phyloP scores from a whole-genome alignment of 2,113 vertebrate genomes.

The Mustelus asterias region DNA sequence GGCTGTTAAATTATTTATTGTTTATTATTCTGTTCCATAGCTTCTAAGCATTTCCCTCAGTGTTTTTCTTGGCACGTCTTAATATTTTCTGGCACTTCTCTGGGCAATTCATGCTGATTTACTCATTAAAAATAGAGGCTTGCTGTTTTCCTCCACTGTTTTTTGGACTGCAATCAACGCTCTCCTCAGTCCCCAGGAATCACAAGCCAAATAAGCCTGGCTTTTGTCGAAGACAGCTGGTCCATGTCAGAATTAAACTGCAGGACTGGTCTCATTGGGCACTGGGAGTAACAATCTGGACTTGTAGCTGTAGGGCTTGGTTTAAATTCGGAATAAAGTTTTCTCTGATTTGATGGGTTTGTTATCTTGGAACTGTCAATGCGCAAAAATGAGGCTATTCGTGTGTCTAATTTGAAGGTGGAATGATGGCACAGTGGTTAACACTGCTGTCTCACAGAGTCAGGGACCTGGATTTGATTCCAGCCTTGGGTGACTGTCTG shows the following conservation, averaged over 20 bases:
- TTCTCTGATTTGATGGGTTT: neutral
- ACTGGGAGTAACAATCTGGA: neutral
- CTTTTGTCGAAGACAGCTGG: conserved; percentile 30
- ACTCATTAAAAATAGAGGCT: neutral
- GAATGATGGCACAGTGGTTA: too few species aligned
- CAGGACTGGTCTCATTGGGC: neutral
- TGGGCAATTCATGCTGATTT: neutral
- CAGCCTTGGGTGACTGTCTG: too few species aligned
- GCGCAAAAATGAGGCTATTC: too few species aligned
- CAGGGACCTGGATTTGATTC: too few species aligned
- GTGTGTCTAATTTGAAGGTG: too few species aligned
- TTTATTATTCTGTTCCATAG: neutral
- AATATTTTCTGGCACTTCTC: neutral
- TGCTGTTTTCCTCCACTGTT: neutral
- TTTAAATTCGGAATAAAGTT: neutral
- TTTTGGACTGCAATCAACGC: neutral
- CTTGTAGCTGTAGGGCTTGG: too few species aligned
- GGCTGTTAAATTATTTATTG: neutral
- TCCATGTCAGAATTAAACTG: neutral
- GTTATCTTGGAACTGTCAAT: neutral
- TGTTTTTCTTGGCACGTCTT: neutral
- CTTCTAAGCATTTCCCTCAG: neutral
- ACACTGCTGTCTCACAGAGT: too few species aligned
- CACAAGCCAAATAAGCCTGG: neutral
- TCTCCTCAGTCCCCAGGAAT: neutral